Conservation (phyloP, 2,113 vertebrate species). For the Chaetura pelagica region DNA sequence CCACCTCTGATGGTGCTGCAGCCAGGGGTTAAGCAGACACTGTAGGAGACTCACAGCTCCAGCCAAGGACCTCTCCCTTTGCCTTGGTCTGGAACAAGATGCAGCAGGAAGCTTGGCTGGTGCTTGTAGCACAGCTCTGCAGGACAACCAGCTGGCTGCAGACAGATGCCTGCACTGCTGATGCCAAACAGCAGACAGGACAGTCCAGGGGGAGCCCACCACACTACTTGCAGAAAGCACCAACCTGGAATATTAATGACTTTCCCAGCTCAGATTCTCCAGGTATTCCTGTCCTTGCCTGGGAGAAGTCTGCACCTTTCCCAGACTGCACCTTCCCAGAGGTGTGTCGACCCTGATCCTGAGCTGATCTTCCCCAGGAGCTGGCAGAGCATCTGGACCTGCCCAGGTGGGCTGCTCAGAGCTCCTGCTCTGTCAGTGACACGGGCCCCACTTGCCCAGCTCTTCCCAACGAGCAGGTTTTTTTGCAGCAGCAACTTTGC, state of each 20-base stretch:
- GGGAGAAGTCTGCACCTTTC: background rate
- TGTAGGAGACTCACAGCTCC: background rate
- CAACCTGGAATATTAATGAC: background rate
- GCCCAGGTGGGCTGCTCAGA: fast-evolving
- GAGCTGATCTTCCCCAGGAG: background rate
- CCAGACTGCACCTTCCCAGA: background rate
- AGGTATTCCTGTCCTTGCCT: background rate
- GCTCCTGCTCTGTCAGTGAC: background rate
- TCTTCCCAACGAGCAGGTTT: background rate
- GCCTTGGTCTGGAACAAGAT: background rate
- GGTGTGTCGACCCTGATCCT: background rate
- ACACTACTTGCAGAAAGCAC: background rate
- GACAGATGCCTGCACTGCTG: background rate
- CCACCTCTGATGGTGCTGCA: background rate
- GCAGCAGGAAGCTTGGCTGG: background rate
- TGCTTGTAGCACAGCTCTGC: background rate
- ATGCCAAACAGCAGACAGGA: background rate
- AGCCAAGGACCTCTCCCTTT: background rate
- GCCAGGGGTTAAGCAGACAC: background rate
- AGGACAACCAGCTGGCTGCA: background rate
- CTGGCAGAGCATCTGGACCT: background rate
- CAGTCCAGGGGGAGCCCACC: background rate
- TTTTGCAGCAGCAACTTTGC: background rate
- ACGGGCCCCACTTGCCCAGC: background rate
- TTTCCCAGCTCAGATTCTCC: background rate